These are phyloP conservation scores for Pseudomyrmex pallidus DNA, from an alignment of 1,140 invertebrate genomes.

Conservation along the genomic window DNA sequence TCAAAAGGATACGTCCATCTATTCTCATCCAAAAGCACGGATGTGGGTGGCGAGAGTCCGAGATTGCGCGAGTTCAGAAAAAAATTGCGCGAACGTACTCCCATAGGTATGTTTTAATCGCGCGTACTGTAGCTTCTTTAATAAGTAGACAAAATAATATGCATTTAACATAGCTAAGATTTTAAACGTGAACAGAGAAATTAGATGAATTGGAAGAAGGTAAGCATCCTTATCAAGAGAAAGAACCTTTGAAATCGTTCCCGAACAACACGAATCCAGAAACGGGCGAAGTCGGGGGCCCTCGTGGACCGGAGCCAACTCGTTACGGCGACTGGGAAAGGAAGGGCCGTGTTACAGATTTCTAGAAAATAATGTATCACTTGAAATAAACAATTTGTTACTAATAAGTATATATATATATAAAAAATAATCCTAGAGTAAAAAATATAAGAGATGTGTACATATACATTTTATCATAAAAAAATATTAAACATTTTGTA, in stretches of 20 bases:
- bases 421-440: neutral
- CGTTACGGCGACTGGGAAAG: slow-evolving; percentile 99
- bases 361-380: slow-evolving; percentile 85
- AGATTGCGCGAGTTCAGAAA: slow-evolving; percentile 82
- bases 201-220: slow-evolving; percentile 89
- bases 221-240: slow-evolving; percentile 92
- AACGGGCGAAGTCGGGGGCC: slow-evolving; percentile 98
- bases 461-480: neutral
- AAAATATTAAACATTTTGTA: neutral
- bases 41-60: slow-evolving; percentile 74
- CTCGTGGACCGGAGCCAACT: slow-evolving; percentile 98
- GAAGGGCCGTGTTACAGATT: slow-evolving; percentile 98
- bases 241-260: slow-evolving; percentile 94
- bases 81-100: slow-evolving; percentile 81
- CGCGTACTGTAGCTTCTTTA: neutral
- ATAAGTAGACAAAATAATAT: neutral
- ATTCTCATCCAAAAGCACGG: slow-evolving; percentile 69
- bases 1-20: neutral
- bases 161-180: neutral
- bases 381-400: too few relatives aligned
- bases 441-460: neutral
- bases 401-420: too few relatives aligned
- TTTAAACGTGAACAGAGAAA: slow-evolving; percentile 84
- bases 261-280: slow-evolving; percentile 95
- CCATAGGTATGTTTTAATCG: slow-evolving; percentile 78